Evolutionary conservation across 1,140 invertebrate species (phyloP).

Genomic region (Drosophila elegans): DNA sequence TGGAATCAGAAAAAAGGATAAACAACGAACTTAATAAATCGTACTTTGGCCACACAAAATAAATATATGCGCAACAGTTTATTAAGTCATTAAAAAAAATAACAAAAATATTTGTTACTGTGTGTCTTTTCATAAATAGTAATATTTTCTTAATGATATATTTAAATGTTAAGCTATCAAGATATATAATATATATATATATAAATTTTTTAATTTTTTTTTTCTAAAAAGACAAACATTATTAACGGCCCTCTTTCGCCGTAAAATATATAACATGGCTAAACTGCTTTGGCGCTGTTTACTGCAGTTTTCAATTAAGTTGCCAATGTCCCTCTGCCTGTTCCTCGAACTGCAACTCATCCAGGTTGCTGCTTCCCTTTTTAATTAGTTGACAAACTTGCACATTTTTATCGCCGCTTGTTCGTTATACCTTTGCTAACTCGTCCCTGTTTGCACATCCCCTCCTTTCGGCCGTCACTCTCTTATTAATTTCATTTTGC

Average conservation of each 20-base stretch:
- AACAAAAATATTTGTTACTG: too few relatives aligned
- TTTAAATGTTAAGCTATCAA: too few relatives aligned
- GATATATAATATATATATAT: too few relatives aligned
- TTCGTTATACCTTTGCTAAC: slow-evolving; percentile 35
- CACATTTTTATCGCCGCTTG: slow-evolving; percentile 63
- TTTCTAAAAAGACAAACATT: neutral
- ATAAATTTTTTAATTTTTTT: too few relatives aligned
- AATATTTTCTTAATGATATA: too few relatives aligned
- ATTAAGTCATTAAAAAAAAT: too few relatives aligned
- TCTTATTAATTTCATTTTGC: slow-evolving; percentile 69
- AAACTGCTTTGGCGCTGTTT: slow-evolving; percentile 70
- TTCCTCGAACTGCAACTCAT: slow-evolving; percentile 24
- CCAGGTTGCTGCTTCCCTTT: slow-evolving; percentile 54
- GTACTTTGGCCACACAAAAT: too few relatives aligned
- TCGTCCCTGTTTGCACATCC: slow-evolving; percentile 30
- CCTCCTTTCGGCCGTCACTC: slow-evolving; percentile 6
- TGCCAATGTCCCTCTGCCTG: slow-evolving; percentile 39
- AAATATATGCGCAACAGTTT: too few relatives aligned
- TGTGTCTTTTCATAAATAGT: too few relatives aligned
- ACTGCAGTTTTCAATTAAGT: slow-evolving; percentile 77
- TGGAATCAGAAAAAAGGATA: neutral
- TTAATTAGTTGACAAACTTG: slow-evolving; percentile 68
- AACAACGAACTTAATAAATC: too few relatives aligned
- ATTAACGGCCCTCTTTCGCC: neutral
- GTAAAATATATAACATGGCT: slow-evolving; percentile 53